Evolutionary conservation across 2,797 vertebrate genomes (phyloP), one percentile per base, ranked within the genome.

Genomic region (Hipposideros larvatus): DNA sequence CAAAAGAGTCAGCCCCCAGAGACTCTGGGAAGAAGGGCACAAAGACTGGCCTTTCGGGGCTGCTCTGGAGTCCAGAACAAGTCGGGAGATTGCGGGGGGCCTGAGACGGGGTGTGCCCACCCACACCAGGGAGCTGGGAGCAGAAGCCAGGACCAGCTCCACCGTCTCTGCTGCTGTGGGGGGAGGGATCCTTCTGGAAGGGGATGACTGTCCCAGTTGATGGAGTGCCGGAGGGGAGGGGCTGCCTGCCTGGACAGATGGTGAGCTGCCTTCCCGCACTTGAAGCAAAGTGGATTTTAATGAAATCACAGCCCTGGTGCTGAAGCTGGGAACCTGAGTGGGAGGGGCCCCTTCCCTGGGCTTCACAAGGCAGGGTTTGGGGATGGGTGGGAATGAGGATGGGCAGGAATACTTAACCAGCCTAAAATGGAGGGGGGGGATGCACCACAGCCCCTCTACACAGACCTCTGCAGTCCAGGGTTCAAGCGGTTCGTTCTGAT

Each of bases 221-320:
- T 97, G 96, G 97, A 96, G 97, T 96, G 96, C 89, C 48, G 6
- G 78, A 79, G 95, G 91, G 95, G 96, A 79, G 95, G 94, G 95
- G 96, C 96, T 90, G 92, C 71, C 94, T 59, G 96, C 94, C 87
- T 92, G 96, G 97, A 97, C 98, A 98, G 97, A 97, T 98, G 98
- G 97, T 59, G 84, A 51, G 51, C 95, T 61, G 95, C 94, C 96
- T 97, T 95, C 97, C 95, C 13, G 70, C 97, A 97, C 97, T 98
- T 92, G 96, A 98, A 93, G 96, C 97, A 96, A 97, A 97, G 97
- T 97, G 97, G 98, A 92, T 97, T 96, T 96, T 97, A 98, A 98
- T 98, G 97, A 97, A 97, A 98, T 98, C n/a, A 22, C 91, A 96
- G 90, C 86, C 65, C 71, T 37, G 74, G 90, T 79, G 90, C 96